phyloP scores from a whole-genome alignment of 53 echinoderm and acorn worm species.

The Actinopyga echinites region DNA sequence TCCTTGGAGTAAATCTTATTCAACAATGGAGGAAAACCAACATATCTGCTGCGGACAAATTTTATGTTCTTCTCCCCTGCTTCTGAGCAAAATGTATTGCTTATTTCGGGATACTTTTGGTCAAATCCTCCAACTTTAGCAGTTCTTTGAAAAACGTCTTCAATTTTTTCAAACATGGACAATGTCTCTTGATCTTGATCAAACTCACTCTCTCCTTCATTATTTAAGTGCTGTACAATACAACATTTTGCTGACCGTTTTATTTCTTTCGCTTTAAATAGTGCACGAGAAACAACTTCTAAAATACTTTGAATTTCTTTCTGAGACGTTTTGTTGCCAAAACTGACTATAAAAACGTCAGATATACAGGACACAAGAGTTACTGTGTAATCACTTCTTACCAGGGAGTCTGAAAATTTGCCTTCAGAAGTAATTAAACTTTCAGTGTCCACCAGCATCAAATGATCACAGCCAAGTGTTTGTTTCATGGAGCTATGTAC shows the following conservation, averaged over 20 bases:
- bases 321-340: background rate
- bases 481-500: background rate
- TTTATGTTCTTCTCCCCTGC: no score
- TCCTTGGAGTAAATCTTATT: background rate
- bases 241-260: constrained; percentile 27
- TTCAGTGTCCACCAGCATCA: background rate
- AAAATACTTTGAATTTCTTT: background rate
- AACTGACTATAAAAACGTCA: background rate
- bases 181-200: no score
- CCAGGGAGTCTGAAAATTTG: background rate
- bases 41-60: no score
- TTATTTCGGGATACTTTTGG: no score
- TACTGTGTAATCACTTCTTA: background rate
- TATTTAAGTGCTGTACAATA: background rate
- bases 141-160: no score
- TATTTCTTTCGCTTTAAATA: constrained; percentile 3
- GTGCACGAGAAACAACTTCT: background rate
- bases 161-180: no score
- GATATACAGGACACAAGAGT: background rate
- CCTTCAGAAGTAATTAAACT: background rate
- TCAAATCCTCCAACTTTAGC: no score
- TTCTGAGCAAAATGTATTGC: no score
- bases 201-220: background rate
- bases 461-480: background rate
- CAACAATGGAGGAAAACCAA: no score